phyloP scores from a whole-genome alignment of 2,888 invertebrate genomes.

The Lymantria monacha region DNA sequence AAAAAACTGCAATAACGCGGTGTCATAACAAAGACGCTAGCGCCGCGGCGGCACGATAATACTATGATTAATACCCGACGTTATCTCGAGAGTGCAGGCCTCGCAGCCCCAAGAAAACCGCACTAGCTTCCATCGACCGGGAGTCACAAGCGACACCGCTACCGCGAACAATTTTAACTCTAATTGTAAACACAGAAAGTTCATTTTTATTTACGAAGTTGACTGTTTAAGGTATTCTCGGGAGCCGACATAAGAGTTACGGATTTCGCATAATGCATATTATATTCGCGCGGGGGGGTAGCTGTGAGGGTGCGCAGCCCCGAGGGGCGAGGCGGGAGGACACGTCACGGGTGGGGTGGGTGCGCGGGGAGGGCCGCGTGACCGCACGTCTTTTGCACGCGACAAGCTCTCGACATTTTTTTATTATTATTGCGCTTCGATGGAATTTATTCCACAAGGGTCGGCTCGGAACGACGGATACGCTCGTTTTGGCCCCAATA shows the following conservation, averaged over 20 bases:
- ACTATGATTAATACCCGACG: conserved; percentile 80
- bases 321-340: conserved; percentile 30
- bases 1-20: conserved; percentile 80
- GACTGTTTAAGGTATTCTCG: conserved; percentile 66
- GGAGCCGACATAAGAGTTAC: conserved; percentile 75
- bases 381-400: conserved; percentile 81
- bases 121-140: conserved; percentile 23
- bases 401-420: conserved; percentile 81
- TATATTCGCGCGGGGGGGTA: conserved; percentile 66
- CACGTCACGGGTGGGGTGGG: conserved; percentile 14
- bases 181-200: conserved; percentile 22
- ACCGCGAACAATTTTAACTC: conserved; percentile 14
- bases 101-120: conserved; percentile 53
- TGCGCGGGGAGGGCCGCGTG: conserved; percentile 54
- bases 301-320: conserved; percentile 38
- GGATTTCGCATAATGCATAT: conserved; percentile 83
- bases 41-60: conserved; percentile 68
- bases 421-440: conserved; percentile 82
- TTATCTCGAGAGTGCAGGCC: conserved; percentile 80
- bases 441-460: conserved; percentile 75
- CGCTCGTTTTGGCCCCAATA: conserved; percentile 63
- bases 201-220: conserved; percentile 14
- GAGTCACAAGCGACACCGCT: conserved; percentile 23
- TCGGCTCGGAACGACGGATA: conserved; percentile 53
- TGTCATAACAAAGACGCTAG: conserved; percentile 80